These are phyloP conservation scores for Caenorhabditis wallacei DNA, from an alignment of 2,888 invertebrate genomes.

Conservation along the genomic window DNA sequence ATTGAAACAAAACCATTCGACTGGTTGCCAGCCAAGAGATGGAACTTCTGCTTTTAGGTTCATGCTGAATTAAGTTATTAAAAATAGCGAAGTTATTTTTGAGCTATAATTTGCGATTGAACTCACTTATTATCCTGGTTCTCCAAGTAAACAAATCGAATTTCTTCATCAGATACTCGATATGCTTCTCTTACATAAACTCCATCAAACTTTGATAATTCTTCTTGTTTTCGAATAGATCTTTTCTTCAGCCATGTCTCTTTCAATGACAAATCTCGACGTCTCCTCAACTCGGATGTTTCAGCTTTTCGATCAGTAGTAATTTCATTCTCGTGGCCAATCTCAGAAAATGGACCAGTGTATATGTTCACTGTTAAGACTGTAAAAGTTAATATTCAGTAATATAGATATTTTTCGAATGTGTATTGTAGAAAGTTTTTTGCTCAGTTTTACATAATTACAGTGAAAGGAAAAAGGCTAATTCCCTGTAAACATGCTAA, in stretches of 20 bases:
- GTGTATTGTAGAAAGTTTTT: no score
- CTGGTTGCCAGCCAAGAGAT: constrained; percentile 46
- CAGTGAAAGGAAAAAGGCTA: no score
- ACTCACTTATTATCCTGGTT: constrained; percentile 59
- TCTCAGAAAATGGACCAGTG: constrained; percentile 32
- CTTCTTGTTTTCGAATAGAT: background rate
- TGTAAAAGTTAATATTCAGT: constrained; percentile 17
- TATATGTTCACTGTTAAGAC: constrained; percentile 45
- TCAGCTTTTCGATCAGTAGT: constrained; percentile 4
- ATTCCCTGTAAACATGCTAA: no score
- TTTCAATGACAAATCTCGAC: constrained; percentile 45
- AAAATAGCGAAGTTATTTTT: no score
- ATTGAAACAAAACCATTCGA: constrained; percentile 65
- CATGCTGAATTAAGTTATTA: constrained; percentile 25
- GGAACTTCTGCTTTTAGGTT: constrained; percentile 40
- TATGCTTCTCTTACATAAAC: constrained; percentile 66
- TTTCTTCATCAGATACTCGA: constrained; percentile 56
- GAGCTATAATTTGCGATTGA: no score
- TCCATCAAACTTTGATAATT: constrained; percentile 45
- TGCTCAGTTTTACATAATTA: no score
- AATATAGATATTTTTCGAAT: background rate
- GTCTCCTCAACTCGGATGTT: constrained; percentile 21
- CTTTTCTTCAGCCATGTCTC: constrained; percentile 35
- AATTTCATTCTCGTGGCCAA: constrained; percentile 47
- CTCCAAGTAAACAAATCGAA: constrained; percentile 52